These are phyloP conservation scores for Gallinago jamesoni DNA, from an alignment of 2,113 vertebrate species.

Conservation along the genomic window DNA sequence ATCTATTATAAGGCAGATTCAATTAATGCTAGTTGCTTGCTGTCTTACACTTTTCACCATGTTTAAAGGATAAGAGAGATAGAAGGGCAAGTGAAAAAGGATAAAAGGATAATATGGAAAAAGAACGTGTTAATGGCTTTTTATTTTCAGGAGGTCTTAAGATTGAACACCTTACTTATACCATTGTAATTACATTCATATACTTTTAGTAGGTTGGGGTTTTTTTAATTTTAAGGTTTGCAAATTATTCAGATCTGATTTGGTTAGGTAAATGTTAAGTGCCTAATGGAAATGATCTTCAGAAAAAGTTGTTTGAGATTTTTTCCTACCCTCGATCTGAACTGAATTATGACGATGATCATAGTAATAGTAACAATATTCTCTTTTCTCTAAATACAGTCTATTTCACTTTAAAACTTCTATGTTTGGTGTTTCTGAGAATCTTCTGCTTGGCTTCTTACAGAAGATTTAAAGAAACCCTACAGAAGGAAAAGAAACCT, in stretches of 20 bases:
- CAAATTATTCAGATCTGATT: neutral
- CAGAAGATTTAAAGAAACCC: neutral
- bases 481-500: neutral
- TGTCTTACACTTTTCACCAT: neutral
- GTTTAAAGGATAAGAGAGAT: neutral
- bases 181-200: neutral
- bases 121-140: neutral
- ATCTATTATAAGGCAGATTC: neutral
- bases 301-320: neutral
- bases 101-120: neutral
- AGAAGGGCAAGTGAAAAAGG: neutral
- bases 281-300: neutral
- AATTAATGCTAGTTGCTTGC: neutral
- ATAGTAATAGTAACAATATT: neutral
- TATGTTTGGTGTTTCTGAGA: neutral
- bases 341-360: neutral
- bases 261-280: neutral
- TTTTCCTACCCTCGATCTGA: neutral
- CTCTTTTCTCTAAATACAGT: neutral
- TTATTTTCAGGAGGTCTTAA: neutral
- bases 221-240: neutral
- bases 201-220: neutral
- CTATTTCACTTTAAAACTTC: neutral
- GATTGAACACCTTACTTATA: neutral
- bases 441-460: neutral